Percentiles rank a stretch among this genome's conserved stretches.
Conservation (phyloP, 2,888 invertebrate genomes). For the Drosophila meridionalis region DNA sequence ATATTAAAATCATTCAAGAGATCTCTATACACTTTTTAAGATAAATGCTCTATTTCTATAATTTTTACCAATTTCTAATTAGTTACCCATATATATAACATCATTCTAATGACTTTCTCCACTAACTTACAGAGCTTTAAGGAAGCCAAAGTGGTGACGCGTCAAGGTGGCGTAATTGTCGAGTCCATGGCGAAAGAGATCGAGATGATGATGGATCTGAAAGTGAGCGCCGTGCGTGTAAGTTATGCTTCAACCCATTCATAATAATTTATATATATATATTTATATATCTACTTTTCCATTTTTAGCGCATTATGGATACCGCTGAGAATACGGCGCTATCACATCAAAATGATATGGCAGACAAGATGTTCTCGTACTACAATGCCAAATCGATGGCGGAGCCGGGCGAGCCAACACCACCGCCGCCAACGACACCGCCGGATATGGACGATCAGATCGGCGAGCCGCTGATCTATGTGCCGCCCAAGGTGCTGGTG, state of each 20-base stretch:
- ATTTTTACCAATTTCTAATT: too few relatives aligned
- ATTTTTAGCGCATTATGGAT: conserved; percentile 91
- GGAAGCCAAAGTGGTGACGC: conserved; percentile 90
- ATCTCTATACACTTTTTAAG: too few relatives aligned
- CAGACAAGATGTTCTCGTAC: conserved; percentile 88
- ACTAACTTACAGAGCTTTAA: conserved; percentile 90
- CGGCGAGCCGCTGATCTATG: conserved; percentile 86
- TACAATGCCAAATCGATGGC: conserved; percentile 90
- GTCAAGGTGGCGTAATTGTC: conserved; percentile 92
- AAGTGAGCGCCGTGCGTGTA: conserved; percentile 94
- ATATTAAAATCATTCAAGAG: too few relatives aligned
- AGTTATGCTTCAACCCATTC: conserved; percentile 53
- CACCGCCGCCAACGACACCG: conserved; percentile 85
- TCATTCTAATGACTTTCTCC: too few relatives aligned
- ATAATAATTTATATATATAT: background rate
- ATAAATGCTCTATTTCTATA: too few relatives aligned
- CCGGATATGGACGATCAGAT: conserved; percentile 86
- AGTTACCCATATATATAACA: too few relatives aligned
- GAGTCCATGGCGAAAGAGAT: conserved; percentile 94
- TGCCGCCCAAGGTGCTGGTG: conserved; percentile 88
- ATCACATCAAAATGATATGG: conserved; percentile 86
- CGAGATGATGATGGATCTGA: conserved; percentile 94
- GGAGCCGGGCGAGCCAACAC: conserved; percentile 86
- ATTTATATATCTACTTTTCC: background rate
- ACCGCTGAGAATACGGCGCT: conserved; percentile 93